A percentile compares a stretch with the other conserved stretches of the same genome.
phyloP scores from a whole-genome alignment of 2,113 vertebrate genomes.

The Furnarius figulus region DNA sequence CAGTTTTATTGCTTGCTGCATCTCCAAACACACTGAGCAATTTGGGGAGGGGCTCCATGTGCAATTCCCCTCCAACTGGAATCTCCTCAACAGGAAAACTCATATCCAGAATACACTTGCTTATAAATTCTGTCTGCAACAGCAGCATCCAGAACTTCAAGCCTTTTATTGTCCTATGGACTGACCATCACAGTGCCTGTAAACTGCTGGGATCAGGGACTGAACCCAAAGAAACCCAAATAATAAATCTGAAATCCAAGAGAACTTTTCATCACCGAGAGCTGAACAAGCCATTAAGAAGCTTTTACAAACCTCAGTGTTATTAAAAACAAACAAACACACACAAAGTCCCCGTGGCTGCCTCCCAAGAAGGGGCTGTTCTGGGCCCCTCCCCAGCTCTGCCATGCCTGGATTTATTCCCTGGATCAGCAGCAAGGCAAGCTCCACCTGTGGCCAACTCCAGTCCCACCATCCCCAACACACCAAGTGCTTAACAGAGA shows the following conservation, averaged over 20 bases:
- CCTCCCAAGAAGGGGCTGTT: background rate
- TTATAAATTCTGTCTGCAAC: background rate
- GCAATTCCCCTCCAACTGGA: background rate
- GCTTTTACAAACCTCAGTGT: background rate
- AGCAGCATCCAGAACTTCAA: background rate
- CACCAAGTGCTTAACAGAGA: background rate
- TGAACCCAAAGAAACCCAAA: background rate
- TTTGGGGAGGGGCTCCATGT: background rate
- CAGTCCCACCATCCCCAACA: background rate
- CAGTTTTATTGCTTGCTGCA: background rate
- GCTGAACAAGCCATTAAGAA: background rate
- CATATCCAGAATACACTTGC: no score
- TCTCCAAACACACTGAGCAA: background rate
- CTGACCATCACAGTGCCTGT: background rate
- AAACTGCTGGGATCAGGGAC: background rate
- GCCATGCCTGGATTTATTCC: no score
- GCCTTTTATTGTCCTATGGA: background rate
- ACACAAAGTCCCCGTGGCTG: background rate
- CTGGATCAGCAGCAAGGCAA: background rate
- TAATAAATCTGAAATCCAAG: background rate
- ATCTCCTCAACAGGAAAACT: background rate
- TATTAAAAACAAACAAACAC: background rate
- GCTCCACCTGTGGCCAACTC: background rate
- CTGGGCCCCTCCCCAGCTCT: background rate
- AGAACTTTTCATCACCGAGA: background rate